phyloP scores from a whole-genome alignment of 1,140 invertebrate species.

The Procambarus virginalis region DNA sequence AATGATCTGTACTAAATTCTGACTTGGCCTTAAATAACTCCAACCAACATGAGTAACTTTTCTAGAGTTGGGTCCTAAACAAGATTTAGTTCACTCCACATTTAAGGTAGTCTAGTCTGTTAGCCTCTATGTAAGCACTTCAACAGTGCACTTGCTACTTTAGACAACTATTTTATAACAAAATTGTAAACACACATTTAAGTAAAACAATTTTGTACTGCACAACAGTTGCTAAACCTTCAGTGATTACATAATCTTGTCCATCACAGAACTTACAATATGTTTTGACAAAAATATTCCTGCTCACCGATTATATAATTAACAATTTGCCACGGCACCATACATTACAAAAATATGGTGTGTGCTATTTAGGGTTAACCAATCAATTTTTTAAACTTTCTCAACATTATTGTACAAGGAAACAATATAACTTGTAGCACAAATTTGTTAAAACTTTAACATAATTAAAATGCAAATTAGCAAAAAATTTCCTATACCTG shows the following conservation, averaged over 20 bases:
- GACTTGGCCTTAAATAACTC: neutral
- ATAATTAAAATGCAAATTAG: too few species aligned
- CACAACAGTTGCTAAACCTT: conserved; percentile 28
- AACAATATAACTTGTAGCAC: too few species aligned
- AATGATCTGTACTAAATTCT: conserved; percentile 15
- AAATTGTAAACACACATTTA: conserved; percentile 49
- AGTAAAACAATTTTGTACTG: conserved; percentile 51
- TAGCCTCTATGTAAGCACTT: conserved; percentile 28
- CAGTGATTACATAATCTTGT: conserved; percentile 4
- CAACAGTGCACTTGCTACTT: conserved; percentile 20
- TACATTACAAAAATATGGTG: too few species aligned
- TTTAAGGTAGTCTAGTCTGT: neutral
- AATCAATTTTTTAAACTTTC: too few species aligned
- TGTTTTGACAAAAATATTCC: too few species aligned
- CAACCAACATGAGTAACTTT: neutral
- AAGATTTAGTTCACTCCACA: neutral
- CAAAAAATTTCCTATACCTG: too few species aligned
- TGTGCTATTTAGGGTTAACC: too few species aligned
- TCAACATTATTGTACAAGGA: too few species aligned
- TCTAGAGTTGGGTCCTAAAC: neutral
- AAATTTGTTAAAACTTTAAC: too few species aligned
- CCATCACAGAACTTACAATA: too few species aligned
- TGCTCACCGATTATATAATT: too few species aligned
- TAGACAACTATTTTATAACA: conserved; percentile 51
- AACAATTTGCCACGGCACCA: too few species aligned